Percentiles rank a stretch among this genome's conserved stretches.
Conservation (phyloP, 2,888 invertebrate genomes). For the Dryocosmus kuriphilus region DNA sequence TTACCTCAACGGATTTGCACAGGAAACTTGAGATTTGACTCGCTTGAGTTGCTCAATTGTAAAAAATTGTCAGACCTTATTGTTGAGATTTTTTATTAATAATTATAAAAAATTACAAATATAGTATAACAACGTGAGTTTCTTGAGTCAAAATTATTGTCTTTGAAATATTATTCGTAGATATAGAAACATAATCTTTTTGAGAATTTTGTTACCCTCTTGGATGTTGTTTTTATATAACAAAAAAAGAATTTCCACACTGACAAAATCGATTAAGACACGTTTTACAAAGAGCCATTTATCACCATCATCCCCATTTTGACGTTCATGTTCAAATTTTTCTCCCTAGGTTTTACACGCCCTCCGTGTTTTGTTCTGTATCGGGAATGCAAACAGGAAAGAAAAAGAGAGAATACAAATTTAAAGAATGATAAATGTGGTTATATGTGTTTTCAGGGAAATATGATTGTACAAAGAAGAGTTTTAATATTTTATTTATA, state of each 20-base stretch:
- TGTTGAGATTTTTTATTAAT: neutral
- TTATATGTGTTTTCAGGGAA: neutral
- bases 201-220: no score
- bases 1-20: constrained; percentile 27
- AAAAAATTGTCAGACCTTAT: neutral
- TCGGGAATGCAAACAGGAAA: neutral
- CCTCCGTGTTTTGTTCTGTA: neutral
- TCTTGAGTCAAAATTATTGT: no score
- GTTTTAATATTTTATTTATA: no score
- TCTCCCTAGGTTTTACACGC: neutral
- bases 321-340: neutral
- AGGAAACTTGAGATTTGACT: neutral
- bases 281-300: neutral
- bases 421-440: neutral
- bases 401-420: neutral
- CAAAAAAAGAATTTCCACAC: neutral
- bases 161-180: no score
- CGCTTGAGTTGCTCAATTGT: constrained; percentile 20
- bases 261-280: neutral
- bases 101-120: neutral
- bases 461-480: neutral
- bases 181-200: no score
- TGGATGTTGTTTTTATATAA: neutral
- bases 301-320: neutral
- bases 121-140: no score